Evolutionary conservation across 2,888 invertebrate species (phyloP).

Genomic region (Cyclophora punctaria): DNA sequence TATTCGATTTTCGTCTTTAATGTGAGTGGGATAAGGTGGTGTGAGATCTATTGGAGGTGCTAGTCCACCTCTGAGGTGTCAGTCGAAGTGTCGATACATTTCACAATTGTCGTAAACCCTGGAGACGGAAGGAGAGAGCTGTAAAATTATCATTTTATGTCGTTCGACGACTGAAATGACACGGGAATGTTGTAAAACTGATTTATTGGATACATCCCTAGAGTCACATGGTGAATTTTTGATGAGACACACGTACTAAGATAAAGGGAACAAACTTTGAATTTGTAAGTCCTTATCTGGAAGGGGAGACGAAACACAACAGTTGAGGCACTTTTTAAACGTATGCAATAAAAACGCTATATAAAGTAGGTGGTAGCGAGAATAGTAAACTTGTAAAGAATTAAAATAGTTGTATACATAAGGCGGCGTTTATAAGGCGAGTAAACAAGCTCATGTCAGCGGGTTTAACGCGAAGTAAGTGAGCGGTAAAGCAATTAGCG

Average conservation of each 20-base stretch:
- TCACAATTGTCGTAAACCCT: conserved; percentile 74
- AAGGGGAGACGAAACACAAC: not conserved
- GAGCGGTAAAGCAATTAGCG: no score
- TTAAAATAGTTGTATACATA: no score
- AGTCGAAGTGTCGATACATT: conserved; percentile 74
- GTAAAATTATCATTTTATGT: conserved; percentile 76
- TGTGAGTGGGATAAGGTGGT: conserved; percentile 20
- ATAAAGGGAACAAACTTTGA: conserved; percentile 33
- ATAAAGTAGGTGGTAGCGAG: no score
- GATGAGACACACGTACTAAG: conserved; percentile 66
- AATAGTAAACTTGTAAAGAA: no score
- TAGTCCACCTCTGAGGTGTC: conserved; percentile 62
- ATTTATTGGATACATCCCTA: conserved; percentile 71
- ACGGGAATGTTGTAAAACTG: conserved; percentile 74
- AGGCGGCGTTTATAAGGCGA: no score
- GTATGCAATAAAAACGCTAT: no score
- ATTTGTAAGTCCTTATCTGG: not conserved
- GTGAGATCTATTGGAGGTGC: conserved; percentile 20
- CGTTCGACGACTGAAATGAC: conserved; percentile 75
- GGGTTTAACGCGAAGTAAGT: no score
- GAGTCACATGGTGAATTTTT: conserved; percentile 72
- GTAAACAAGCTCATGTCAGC: no score
- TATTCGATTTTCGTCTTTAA: conserved; percentile 34
- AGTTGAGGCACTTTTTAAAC: not conserved
- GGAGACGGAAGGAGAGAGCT: conserved; percentile 71